Percentiles rank a stretch among this genome's conserved stretches.
phyloP scores from a whole-genome alignment of 2,113 vertebrate species.

The Hylia prasina region DNA sequence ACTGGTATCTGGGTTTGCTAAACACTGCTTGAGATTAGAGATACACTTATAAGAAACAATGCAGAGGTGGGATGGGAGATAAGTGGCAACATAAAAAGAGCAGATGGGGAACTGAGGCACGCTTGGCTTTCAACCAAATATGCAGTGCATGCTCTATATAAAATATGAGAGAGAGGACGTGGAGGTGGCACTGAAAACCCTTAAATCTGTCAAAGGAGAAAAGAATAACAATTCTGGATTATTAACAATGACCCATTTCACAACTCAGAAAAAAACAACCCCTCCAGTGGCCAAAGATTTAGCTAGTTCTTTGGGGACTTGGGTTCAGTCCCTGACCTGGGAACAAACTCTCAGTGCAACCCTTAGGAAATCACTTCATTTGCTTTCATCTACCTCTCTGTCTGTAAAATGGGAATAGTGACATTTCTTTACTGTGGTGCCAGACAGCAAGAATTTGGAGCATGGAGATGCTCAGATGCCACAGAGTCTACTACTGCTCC shows the following conservation, averaged over 20 bases:
- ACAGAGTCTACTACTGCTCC: neutral
- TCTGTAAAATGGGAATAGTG: neutral
- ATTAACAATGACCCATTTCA: neutral
- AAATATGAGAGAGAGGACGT: neutral
- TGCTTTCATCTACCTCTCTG: neutral
- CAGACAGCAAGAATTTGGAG: neutral
- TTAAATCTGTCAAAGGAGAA: constrained; percentile 36
- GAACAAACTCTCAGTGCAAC: neutral
- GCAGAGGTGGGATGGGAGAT: constrained; percentile 30
- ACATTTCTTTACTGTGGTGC: neutral
- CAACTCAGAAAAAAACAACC: neutral
- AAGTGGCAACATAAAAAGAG: neutral
- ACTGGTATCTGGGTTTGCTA: neutral
- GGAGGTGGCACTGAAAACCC: constrained; percentile 33
- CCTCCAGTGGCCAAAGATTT: neutral
- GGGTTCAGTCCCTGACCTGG: neutral
- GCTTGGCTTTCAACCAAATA: constrained; percentile 26
- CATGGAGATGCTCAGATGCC: neutral
- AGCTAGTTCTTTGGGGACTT: neutral
- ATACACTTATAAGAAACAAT: constrained; percentile 16
- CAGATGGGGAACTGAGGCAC: constrained; percentile 23
- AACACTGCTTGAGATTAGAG: constrained; percentile 11
- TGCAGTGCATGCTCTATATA: neutral
- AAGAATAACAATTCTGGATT: neutral
- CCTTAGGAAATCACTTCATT: neutral